Evolutionary conservation across 2,888 invertebrate species (phyloP).

Genomic region (Scaptodrosophila latifasciaeformis): DNA sequence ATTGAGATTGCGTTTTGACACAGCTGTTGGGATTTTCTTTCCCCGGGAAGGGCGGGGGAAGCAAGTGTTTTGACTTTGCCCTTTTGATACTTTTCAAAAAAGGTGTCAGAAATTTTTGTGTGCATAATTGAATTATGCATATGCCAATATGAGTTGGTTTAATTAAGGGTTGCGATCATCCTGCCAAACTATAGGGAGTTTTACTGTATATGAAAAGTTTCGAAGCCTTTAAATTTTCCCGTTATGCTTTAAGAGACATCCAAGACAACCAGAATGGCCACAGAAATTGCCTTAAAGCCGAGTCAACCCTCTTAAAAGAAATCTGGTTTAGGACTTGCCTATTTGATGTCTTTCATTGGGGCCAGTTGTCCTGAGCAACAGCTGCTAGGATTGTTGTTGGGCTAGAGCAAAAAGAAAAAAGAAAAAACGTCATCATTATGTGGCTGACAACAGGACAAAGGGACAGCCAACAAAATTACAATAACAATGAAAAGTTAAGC

Average conservation of each 20-base stretch:
- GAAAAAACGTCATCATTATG: constrained; percentile 49
- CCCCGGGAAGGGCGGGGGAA: constrained; percentile 10
- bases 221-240: not conserved
- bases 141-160: too few relatives aligned
- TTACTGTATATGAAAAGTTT: too few relatives aligned
- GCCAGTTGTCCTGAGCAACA: constrained; percentile 50
- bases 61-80: constrained; percentile 13
- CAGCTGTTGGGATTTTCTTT: constrained; percentile 47
- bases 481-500: constrained; percentile 66
- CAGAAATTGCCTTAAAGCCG: constrained; percentile 53
- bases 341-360: not conserved
- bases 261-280: constrained; percentile 27
- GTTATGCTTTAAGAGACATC: not conserved
- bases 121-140: constrained; percentile 62
- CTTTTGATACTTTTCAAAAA: too few relatives aligned
- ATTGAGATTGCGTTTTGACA: constrained; percentile 31
- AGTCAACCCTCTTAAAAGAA: not conserved
- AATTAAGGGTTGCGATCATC: too few relatives aligned
- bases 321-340: not conserved
- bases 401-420: constrained; percentile 16
- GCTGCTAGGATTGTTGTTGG: constrained; percentile 38
- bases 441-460: constrained; percentile 24
- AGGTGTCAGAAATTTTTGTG: constrained; percentile 54
- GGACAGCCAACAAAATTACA: constrained; percentile 48
- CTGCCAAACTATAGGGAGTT: too few relatives aligned